Evolutionary conservation across 2,888 invertebrate species (phyloP).

Genomic region (Cheilosia variabilis): DNA sequence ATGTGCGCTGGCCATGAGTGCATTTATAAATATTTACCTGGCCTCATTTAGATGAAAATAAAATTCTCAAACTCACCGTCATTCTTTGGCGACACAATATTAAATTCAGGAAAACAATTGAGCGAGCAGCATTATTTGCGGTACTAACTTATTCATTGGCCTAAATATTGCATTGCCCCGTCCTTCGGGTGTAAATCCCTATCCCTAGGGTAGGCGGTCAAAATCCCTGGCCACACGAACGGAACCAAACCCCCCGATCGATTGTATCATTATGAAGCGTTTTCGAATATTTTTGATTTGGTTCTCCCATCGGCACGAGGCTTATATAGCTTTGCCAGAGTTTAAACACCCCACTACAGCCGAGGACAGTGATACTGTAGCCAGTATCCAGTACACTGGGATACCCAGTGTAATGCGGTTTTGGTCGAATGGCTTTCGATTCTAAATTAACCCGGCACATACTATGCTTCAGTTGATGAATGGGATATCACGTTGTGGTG

Average conservation of each 20-base stretch:
- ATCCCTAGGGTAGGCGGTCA: not conserved
- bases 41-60: too few relatives aligned
- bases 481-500: constrained; percentile 46
- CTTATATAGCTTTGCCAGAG: not conserved
- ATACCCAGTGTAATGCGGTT: constrained; percentile 65
- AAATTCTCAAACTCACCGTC: too few relatives aligned
- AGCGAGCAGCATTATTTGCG: constrained; percentile 38
- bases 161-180: constrained; percentile 33
- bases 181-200: constrained; percentile 16
- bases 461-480: constrained; percentile 65
- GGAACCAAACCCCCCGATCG: constrained; percentile 44
- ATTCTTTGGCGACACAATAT: not conserved
- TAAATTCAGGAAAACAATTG: constrained; percentile 34
- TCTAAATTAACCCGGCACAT: constrained; percentile 58
- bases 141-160: constrained; percentile 49
- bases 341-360: constrained; percentile 6
- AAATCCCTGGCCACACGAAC: constrained; percentile 21
- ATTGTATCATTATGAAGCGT: constrained; percentile 57
- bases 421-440: constrained; percentile 69
- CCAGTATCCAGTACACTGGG: not conserved
- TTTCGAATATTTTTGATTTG: constrained; percentile 56
- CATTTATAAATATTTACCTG: too few relatives aligned
- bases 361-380: constrained; percentile 38
- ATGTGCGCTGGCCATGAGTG: too few relatives aligned
- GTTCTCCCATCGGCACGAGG: constrained; percentile 3